Evolutionary conservation across 2,797 vertebrate genomes (phyloP), one percentile per base, ranked within the genome.

Genomic region (Emys orbicularis): DNA sequence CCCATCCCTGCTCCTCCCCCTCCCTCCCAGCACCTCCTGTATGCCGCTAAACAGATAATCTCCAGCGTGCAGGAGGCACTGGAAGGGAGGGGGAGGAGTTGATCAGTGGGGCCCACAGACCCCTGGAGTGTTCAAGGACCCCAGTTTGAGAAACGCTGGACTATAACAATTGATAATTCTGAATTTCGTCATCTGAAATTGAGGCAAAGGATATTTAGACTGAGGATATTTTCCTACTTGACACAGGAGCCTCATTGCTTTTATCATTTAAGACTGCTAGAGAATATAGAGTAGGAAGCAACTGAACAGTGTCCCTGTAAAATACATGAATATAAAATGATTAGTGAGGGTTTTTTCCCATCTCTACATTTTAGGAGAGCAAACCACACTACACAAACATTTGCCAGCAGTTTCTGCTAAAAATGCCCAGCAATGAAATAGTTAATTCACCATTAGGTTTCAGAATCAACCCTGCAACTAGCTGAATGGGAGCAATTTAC

Each of bases 401-500:
- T 15, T 54, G 84, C 34, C 61, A 68, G 61, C n/a, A 10, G 7
- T 90, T 87, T 37, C 57, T 81, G 23, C 23, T 82, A 16, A 82
- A 41, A 41, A 54, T n/a, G 13, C 5, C 29, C 72, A 52, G 23
- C 59, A 79, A 44, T 37, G 15, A 84, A 15, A n/a, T 72, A 52
- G 72, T 25, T 76, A 76, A 76, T 50, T 37, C 61, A 72, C 25
- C n/a, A 29, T 23, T 34, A 49, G 6, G 11, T 8, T 37, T 53
- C 23, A 10, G 12, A 37, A 4, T 11, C n/a, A 27, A 47, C 41
- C 27, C 37, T 88, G 49, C 3, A 29, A 16, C 18, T 50, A 19
- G 3, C 2, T 27, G 27, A n/a, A 23, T 0, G 1, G 37, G 16
- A 56, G 5, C 7, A 81, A 50, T n/a, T 87, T 0, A 1, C 81